A percentile compares a stretch with the other conserved stretches of the same genome.
Evolutionary conservation across 2,888 invertebrate genomes (phyloP).

Genomic region (Schizaphis graminum): DNA sequence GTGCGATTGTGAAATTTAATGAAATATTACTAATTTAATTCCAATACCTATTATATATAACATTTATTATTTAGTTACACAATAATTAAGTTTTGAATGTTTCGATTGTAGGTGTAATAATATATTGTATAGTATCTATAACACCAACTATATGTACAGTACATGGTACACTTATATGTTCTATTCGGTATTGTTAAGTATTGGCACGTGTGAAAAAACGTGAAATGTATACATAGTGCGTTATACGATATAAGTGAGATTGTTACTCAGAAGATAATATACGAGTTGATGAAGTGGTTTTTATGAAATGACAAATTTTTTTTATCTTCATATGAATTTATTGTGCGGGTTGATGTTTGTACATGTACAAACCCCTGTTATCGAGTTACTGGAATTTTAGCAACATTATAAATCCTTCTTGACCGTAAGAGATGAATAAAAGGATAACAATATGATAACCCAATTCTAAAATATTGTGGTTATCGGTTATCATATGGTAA

Average conservation of each 20-base stretch:
- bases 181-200: not conserved
- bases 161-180: not conserved
- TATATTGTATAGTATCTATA: not conserved
- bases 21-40: not conserved
- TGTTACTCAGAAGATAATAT: too few species aligned
- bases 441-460: not conserved
- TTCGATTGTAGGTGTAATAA: not conserved
- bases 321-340: not conserved
- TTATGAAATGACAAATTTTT: not conserved
- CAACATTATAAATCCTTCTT: not conserved
- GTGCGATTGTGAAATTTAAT: slow-evolving; percentile 4
- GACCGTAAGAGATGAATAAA: not conserved
- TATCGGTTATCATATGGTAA: not conserved
- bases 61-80: not conserved
- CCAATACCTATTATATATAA: not conserved
- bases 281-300: not conserved
- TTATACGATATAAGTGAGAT: not conserved
- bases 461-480: not conserved
- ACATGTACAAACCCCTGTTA: not conserved
- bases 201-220: not conserved
- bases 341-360: not conserved
- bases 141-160: not conserved
- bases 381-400: not conserved
- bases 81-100: slow-evolving; percentile 4
- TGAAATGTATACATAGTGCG: not conserved